These are phyloP conservation scores for Galagoides demidoff DNA, from an alignment of 2,797 vertebrate genomes.

Conservation along the genomic window DNA sequence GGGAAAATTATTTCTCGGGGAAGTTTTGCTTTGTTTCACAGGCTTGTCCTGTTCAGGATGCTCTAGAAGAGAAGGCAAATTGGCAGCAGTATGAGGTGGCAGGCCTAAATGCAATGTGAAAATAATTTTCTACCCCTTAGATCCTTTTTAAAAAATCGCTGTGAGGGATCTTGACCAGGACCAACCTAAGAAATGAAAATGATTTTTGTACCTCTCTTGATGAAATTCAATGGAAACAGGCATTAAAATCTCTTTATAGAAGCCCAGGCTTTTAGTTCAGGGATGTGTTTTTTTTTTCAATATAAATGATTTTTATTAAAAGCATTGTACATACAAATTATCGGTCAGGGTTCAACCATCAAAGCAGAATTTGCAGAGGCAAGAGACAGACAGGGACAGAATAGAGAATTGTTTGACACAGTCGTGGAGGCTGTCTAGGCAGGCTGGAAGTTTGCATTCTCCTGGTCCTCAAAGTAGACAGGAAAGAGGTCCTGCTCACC, in stretches of 20 bases:
- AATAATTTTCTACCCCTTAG: background rate
- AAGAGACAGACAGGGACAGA: background rate
- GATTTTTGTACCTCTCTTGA: background rate
- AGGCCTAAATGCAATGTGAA: background rate
- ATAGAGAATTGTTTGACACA: background rate
- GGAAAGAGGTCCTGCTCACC: accelerated
- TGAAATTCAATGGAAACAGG: background rate
- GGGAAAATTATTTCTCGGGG: background rate
- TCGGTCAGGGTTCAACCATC: background rate
- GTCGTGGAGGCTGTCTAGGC: accelerated
- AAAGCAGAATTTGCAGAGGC: background rate
- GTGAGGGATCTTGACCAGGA: background rate
- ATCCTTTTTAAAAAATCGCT: background rate
- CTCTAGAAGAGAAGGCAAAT: background rate
- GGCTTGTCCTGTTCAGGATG: background rate
- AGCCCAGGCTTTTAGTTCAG: background rate
- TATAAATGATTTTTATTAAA: background rate
- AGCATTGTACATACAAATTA: background rate
- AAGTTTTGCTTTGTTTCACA: background rate
- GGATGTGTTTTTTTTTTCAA: background rate
- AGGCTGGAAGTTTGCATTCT: background rate
- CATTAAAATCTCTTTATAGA: background rate
- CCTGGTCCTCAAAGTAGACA: background rate
- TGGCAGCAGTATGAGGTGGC: background rate
- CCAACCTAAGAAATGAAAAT: background rate